phyloP scores from a whole-genome alignment of 2,797 vertebrate species.

The Gymnoscopelus microlampas region DNA sequence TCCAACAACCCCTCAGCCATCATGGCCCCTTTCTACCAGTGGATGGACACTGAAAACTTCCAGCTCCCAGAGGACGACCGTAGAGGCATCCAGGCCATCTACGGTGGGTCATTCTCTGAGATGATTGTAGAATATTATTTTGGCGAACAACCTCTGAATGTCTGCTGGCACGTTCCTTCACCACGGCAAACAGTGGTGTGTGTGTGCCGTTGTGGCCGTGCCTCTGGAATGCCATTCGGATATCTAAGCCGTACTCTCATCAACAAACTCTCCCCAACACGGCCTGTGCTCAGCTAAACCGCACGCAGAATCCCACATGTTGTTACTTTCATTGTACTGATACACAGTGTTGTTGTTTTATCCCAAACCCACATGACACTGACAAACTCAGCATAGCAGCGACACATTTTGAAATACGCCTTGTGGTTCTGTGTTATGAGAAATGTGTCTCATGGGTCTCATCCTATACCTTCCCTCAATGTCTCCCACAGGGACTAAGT shows the following conservation, averaged over 20 bases:
- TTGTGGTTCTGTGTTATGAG: background rate
- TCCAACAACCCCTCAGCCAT: constrained; percentile 90
- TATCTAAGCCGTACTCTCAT: no score
- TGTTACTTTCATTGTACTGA: no score
- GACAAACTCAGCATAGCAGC: background rate
- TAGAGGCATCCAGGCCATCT: constrained; percentile 90
- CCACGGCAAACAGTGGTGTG: no score
- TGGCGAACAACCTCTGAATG: no score
- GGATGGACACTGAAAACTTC: constrained; percentile 93
- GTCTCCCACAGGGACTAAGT: constrained; percentile 69
- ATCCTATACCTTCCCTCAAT: background rate
- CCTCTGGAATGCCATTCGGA: no score
- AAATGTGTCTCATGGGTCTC: background rate
- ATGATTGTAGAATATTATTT: background rate
- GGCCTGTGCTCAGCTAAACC: no score
- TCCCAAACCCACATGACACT: background rate
- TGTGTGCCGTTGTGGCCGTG: no score
- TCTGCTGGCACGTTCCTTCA: no score
- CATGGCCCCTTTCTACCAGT: constrained; percentile 96
- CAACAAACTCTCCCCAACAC: no score
- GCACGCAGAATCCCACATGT: no score
- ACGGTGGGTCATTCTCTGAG: constrained; percentile 72
- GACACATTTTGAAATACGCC: background rate
- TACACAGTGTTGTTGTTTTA: background rate
- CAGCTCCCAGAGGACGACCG: constrained; percentile 90